Percentiles rank a stretch among this genome's conserved stretches.
These are phyloP conservation scores for Orchesellides sinensis DNA, from an alignment of 2,888 invertebrate genomes.

Conservation along the genomic window DNA sequence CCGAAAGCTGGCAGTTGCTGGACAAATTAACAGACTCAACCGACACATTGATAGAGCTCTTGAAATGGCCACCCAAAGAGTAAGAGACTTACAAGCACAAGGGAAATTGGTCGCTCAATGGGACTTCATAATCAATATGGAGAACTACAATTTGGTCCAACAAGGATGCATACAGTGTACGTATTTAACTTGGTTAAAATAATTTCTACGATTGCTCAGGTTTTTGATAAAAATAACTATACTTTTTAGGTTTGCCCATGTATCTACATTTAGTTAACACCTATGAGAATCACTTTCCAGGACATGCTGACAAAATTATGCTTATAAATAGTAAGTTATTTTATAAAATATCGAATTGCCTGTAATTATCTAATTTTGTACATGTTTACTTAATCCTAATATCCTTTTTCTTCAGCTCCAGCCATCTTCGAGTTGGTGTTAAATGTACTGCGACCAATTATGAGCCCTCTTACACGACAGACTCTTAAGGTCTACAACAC, in stretches of 20 bases:
- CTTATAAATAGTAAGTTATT: slow-evolving; percentile 35
- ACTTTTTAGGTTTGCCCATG: slow-evolving; percentile 35
- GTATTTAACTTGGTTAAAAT: not conserved
- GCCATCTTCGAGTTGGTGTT: slow-evolving; percentile 26
- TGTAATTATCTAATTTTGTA: not conserved
- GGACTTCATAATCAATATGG: slow-evolving; percentile 38
- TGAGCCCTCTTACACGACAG: slow-evolving; percentile 20
- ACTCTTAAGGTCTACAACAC: slow-evolving; percentile 36
- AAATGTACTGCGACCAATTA: slow-evolving; percentile 23
- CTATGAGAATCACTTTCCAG: slow-evolving; percentile 35
- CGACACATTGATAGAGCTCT: slow-evolving; percentile 30
- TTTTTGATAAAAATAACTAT: too few species aligned
- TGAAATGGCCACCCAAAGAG: slow-evolving; percentile 8
- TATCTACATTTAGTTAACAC: slow-evolving; percentile 33
- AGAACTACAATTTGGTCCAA: slow-evolving; percentile 27
- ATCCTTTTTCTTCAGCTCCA: slow-evolving; percentile 14
- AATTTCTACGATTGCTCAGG: too few species aligned
- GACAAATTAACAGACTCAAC: slow-evolving; percentile 7
- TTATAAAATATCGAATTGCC: not conserved
- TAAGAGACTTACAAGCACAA: slow-evolving; percentile 11
- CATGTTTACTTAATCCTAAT: not conserved
- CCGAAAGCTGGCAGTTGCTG: slow-evolving; percentile 20
- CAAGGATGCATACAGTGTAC: slow-evolving; percentile 48
- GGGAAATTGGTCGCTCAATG: slow-evolving; percentile 15
- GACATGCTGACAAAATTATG: slow-evolving; percentile 40